Base-by-base conservation (phyloP, 2,797 vertebrate genomes). In the Otolemur crassicaudatus region DNA sequence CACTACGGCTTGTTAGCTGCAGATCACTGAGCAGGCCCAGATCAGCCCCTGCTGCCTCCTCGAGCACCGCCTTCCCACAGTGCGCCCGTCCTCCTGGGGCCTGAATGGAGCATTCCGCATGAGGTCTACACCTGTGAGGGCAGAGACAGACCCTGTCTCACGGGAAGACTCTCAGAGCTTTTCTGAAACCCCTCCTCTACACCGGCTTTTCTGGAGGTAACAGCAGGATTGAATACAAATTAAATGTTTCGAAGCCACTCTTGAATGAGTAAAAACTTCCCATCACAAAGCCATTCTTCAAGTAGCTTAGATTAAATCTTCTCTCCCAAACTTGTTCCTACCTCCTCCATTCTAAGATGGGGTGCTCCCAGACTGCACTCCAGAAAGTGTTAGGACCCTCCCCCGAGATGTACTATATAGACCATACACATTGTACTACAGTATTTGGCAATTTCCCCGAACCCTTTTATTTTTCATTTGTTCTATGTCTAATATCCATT, bases 111-210 rank as follows among this genome's bases (percentile, higher is more conserved):
- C n/a, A 34, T 29, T 72, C 1, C 2, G n/a, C 9, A 0, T 0
- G 73, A 37, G 87, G 31, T 8, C 8, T 3, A 4, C 2, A 5
- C 83, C 46, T 17, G 25, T 31, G 31, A 2, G 9, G 31, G 34
- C 5, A 0, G 23, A n/a, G 27, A 22, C 0, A 0, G n/a, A 20
- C n/a, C 1, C 0, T 0, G 37, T 23, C 61, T 63, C 72, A 0
- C 63, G 0, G 14, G n/a, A 34, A 19, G 0, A 46, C 29, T 20
- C 29, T 2, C n/a, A 10, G 5, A 12, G n/a, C 65, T 60, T 84
- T 61, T 37, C 16, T 2, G 73, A 63, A 63, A 46, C 6, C 49
- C n/a, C 37, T 22, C n/a, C 16, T 11, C 58, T 1, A 27, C 5
- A 23, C 34, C 0, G 8, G 27, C 11, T 10, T 5, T 37, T n/a